Base-by-base conservation (phyloP, 2,113 vertebrate species). In the Oncorhynchus kisutch region DNA sequence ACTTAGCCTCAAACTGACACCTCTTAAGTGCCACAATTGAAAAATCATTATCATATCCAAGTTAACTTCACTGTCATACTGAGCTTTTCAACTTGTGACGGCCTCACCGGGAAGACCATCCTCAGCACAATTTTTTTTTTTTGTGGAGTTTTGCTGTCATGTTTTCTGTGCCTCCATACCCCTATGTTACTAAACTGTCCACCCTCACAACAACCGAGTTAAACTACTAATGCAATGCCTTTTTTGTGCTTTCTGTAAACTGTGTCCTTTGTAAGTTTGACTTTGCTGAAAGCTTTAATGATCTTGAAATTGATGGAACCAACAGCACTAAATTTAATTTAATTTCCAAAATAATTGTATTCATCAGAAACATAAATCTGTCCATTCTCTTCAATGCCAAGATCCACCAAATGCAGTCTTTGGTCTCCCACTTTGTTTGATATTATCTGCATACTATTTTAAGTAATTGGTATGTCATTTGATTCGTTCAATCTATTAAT, bases 101-200 rank as follows among this genome's bases (percentile, higher is more conserved):
- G 39, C 39, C 39, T 45, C 39, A 45, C 39, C 39, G 9, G 51
- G 14, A 54, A 54, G 51, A 54, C 51, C 39, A 12, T 45, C 2
- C 39, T 45, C 16, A 54, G 14, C 49, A 14, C 16, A 34, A 7
- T 34, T 7, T 62, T 62, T 2, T 62, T 0, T 62, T 20, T 5
- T n/a, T 22, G 2, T 22, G 5, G 1, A n/a, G 5, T 24, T 62
- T 24, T 62, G 59, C n/a, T 16, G 5, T 62, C n/a, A 11, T 84
- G 77, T 81, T 84, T 81, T 85, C 72, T 89, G 80, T 88, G 67
- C 12, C 20, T 45, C 9, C 9, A 11, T 45, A 12, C 39, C 39
- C 88, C 87, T 91, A 83, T 90, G 83, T 89, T 73, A 64, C 75
- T 80, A 18, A 54, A 54, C 49, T 54, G 49, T 3, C 16, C 13